Evolutionary conservation across 2,113 vertebrate species (phyloP).

Genomic region (Eurystomus gularis): DNA sequence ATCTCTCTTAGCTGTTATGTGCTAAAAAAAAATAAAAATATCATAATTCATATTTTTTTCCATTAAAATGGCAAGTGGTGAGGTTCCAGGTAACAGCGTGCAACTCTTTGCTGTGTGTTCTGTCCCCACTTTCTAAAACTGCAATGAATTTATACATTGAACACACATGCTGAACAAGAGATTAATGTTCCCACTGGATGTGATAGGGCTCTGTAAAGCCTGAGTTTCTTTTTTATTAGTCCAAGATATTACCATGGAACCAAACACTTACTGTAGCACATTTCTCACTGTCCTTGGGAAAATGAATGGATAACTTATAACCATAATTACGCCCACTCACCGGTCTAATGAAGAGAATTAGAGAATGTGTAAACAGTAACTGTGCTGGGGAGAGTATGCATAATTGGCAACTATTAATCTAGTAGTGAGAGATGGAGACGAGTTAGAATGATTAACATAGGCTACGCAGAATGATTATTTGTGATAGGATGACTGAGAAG

Average conservation of each 20-base stretch:
- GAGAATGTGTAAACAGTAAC: constrained; percentile 70
- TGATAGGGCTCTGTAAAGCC: not conserved
- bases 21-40: not conserved
- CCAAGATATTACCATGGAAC: not conserved
- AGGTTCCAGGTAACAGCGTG: not conserved
- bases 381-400: constrained; percentile 31
- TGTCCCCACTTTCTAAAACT: not conserved
- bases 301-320: constrained; percentile 64
- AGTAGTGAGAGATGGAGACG: constrained; percentile 29
- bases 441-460: constrained; percentile 67
- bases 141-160: not conserved
- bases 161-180: not conserved
- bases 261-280: not conserved
- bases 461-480: constrained; percentile 57
- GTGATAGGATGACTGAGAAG: constrained; percentile 64
- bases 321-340: constrained; percentile 70
- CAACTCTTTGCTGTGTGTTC: not conserved
- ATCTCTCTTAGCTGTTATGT: not conserved
- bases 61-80: not conserved
- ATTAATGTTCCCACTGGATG: not conserved
- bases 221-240: not conserved
- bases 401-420: constrained; percentile 78
- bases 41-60: not conserved
- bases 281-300: constrained; percentile 70
- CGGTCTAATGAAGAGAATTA: constrained; percentile 76